phyloP scores from a whole-genome alignment of 2,113 vertebrate species.

The Onychostruthus taczanowskii region DNA sequence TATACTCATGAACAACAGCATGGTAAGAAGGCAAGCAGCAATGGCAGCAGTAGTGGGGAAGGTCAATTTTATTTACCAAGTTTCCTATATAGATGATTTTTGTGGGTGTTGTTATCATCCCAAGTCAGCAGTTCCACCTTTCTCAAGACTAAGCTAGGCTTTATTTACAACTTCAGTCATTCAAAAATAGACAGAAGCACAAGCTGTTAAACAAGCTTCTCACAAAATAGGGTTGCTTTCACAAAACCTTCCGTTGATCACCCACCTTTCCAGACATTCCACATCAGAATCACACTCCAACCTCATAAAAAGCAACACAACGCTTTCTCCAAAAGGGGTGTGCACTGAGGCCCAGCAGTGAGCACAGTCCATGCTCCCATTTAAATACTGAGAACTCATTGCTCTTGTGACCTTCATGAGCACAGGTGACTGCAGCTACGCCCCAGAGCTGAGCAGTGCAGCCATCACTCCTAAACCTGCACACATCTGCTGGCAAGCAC shows the following conservation, averaged over 20 bases:
- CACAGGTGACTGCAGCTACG: background rate
- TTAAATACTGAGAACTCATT: background rate
- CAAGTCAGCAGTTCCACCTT: background rate
- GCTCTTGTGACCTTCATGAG: background rate
- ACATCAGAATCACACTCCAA: background rate
- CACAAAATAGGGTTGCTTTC: background rate
- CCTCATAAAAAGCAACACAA: background rate
- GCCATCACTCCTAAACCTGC: background rate
- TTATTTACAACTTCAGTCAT: background rate
- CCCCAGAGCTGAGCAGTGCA: fast-evolving
- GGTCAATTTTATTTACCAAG: background rate
- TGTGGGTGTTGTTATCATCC: background rate
- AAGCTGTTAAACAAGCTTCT: background rate
- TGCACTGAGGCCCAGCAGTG: background rate
- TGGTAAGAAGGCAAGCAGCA: background rate
- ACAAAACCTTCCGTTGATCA: background rate
- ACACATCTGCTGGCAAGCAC: background rate
- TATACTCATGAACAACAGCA: background rate
- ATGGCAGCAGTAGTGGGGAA: background rate
- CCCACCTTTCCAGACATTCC: background rate
- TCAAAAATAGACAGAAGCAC: background rate
- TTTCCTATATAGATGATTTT: background rate
- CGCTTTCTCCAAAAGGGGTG: background rate
- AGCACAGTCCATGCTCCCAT: background rate
- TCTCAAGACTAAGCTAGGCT: background rate